Percentiles rank a stretch among this genome's conserved stretches.
These are phyloP conservation scores for Electrophaes corylata DNA, from an alignment of 2,888 invertebrate genomes.

Conservation along the genomic window DNA sequence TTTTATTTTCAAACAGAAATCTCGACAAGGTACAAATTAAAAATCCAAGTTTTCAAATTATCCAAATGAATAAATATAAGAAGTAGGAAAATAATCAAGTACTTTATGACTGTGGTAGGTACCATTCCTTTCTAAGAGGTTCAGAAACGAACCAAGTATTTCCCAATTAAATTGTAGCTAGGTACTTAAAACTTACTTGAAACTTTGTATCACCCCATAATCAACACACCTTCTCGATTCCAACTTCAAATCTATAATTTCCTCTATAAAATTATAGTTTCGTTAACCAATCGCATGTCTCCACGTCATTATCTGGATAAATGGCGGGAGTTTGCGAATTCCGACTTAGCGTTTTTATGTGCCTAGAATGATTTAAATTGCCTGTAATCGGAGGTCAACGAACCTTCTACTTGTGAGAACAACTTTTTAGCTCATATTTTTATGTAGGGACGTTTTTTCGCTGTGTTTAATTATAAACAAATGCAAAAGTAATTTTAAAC, in stretches of 20 bases:
- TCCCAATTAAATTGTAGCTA: too few relatives aligned
- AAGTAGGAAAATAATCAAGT: too few relatives aligned
- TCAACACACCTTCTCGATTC: conserved; percentile 9
- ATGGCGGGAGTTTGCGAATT: conserved; percentile 39
- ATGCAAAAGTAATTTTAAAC: neutral
- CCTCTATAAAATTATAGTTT: conserved; percentile 26
- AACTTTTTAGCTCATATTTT: conserved; percentile 18
- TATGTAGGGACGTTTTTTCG: conserved; percentile 10
- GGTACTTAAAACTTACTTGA: conserved; percentile 4
- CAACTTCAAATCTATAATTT: conserved; percentile 23
- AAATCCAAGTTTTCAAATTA: too few relatives aligned
- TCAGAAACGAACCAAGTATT: too few relatives aligned
- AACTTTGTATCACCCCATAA: conserved; percentile 8
- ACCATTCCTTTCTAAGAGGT: too few relatives aligned
- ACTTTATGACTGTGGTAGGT: too few relatives aligned
- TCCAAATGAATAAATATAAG: too few relatives aligned
- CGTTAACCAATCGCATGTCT: conserved; percentile 48
- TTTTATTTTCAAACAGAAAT: too few relatives aligned
- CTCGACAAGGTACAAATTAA: too few relatives aligned
- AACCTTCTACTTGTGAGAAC: conserved; percentile 26
- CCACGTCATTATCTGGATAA: conserved; percentile 46
- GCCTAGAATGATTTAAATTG: conserved; percentile 40
- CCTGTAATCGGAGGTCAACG: conserved; percentile 37
- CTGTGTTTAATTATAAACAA: neutral
- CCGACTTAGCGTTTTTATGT: conserved; percentile 39